These are phyloP conservation scores for Nesometra sesokonis DNA, from an alignment of 35 echinoderm and acorn worm genomes.

Conservation along the genomic window DNA sequence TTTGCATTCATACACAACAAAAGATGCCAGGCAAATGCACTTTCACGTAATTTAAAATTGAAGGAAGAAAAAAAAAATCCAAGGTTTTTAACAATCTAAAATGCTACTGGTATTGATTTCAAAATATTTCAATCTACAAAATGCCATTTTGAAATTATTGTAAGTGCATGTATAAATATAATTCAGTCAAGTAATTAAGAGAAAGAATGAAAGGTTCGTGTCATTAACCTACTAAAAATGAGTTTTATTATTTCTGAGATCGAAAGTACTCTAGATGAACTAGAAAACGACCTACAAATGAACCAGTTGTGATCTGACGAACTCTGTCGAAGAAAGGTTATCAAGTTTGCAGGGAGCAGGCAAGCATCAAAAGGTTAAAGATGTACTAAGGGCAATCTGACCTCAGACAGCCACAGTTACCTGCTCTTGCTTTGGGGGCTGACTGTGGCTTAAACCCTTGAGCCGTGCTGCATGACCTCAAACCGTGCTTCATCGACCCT, in stretches of 20 bases:
- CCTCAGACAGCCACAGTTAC: neutral
- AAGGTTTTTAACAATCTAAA: too few relatives aligned
- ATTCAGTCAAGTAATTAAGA: too few relatives aligned
- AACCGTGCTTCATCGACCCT: neutral
- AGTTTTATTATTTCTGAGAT: neutral
- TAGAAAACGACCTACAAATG: neutral
- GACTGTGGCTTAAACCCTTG: neutral
- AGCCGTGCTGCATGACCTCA: neutral
- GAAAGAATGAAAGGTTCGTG: neutral
- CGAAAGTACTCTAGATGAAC: neutral
- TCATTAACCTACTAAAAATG: neutral
- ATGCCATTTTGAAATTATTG: neutral
- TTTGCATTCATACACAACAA: too few relatives aligned
- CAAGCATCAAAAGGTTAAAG: neutral
- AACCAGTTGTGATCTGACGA: neutral
- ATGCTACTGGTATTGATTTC: neutral
- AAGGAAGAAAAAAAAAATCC: too few relatives aligned
- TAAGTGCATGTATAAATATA: too few relatives aligned
- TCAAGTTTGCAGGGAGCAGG: neutral
- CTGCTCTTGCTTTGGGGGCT: neutral
- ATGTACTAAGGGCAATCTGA: neutral
- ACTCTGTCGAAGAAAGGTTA: neutral
- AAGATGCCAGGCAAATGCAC: too few relatives aligned
- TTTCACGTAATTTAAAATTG: too few relatives aligned
- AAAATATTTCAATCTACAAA: neutral